Base-by-base conservation (phyloP, 2,113 vertebrate genomes). In the Phaethornis superciliosus region DNA sequence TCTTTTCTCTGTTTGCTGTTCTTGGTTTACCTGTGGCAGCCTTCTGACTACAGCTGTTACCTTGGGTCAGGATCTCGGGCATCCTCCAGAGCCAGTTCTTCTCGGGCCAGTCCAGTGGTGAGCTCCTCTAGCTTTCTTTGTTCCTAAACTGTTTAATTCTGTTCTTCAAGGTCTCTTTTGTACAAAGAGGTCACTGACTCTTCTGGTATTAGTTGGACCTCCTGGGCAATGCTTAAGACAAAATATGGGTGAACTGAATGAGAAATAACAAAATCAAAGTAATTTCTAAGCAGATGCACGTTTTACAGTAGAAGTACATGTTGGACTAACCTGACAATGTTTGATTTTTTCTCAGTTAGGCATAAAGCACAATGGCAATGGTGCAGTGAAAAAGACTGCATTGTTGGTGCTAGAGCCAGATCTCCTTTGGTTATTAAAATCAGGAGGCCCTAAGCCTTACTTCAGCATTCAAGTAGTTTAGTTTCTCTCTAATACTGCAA, bases 31-130 rank as follows among this genome's bases (percentile, higher is more conserved):
- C 55, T 69, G 55, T 1, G 33, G 37, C 96, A 99, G 99, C 98
- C 98, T 27, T 99, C 99, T 0, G 99, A 99, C 85, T 98, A 98
- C 97, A 97, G 98, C 56, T 96, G 98, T 56, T 98, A 98, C 96
- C 96, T 98, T 89, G 98, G 98, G 46, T 99, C 99, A 11, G 90
- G 98, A 94, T 99, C 99, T 74, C 98, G 99, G 12, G 97, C 99
- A 9, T 99, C 99, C 12, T 99, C 99, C 93, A 98, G 99, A 97
- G 98, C 99, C 94, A 99, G 99, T 94, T 99, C 99, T 27, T 99
- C 99, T 62, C 98, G 99, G n/a, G 99, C 99, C 93, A 99, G 99
- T 96, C 99, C 99, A 15, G 99, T 99, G 99, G 99, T 99, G 98
- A 99, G 99, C 98, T 83, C 52, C 32, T 87, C 60, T 89, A 4